Evolutionary conservation across 2,113 vertebrate species (phyloP).

Genomic region (Lophura nycthemera): DNA sequence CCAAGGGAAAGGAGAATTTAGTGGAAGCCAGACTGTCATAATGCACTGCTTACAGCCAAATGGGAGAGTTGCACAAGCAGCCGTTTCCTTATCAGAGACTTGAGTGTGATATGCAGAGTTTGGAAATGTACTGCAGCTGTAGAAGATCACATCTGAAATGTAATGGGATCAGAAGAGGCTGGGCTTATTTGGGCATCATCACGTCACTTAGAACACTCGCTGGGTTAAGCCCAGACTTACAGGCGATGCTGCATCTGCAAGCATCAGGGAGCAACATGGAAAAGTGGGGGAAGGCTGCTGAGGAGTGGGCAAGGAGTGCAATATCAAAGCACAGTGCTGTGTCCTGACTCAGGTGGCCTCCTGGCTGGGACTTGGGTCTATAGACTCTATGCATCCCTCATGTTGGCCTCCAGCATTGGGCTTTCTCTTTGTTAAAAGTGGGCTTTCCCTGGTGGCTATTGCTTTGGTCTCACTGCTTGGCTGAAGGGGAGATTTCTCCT

Average conservation of each 20-base stretch:
- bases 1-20: neutral
- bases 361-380: rapidly evolving
- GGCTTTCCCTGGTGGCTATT: neutral
- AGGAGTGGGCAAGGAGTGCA: neutral
- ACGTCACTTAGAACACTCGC: neutral
- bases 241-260: neutral
- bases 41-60: neutral
- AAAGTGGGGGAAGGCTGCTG: neutral
- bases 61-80: neutral
- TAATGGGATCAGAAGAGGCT: neutral
- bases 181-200: neutral
- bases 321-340: rapidly evolving
- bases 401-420: rapidly evolving
- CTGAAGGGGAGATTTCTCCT: rapidly evolving
- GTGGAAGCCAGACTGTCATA: neutral
- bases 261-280: rapidly evolving
- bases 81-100: conserved; percentile 13
- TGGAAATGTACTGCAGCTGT: conserved; percentile 5
- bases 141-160: neutral
- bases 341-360: rapidly evolving
- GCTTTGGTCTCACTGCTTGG: neutral
- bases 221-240: neutral
- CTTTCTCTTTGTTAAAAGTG: neutral
- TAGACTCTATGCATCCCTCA: neutral
- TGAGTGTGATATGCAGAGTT: neutral